Percentiles rank a stretch among this genome's conserved stretches.
Evolutionary conservation across 30 jellyfish, hydroid and myxozoan genomes (phyloP).

Genomic region (Aurelia sp.): DNA sequence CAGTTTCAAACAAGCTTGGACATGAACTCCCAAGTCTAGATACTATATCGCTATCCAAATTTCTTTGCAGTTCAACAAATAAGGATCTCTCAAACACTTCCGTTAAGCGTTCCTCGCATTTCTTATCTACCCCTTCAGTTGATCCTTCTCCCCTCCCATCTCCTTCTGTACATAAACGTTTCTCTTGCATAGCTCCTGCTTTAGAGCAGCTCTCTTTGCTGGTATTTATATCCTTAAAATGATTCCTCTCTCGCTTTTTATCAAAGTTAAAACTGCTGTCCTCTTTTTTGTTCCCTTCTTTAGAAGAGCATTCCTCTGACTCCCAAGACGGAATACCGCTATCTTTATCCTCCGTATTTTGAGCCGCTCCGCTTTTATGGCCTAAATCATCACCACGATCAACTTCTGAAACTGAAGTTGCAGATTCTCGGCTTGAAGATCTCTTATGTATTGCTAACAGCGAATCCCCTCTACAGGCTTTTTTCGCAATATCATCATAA

Average conservation of each 20-base stretch:
- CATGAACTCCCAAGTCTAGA: not conserved
- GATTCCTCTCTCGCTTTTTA: too few species aligned
- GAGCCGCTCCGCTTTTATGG: not conserved
- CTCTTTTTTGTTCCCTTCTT: constrained; percentile 19
- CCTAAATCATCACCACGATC: not conserved
- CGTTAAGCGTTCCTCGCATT: too few species aligned
- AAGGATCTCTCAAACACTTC: not conserved
- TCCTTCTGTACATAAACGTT: too few species aligned
- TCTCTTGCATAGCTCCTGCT: too few species aligned
- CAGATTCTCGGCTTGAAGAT: not conserved
- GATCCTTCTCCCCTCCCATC: too few species aligned
- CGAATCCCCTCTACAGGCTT: not conserved
- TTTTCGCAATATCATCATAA: not conserved
- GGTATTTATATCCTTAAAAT: too few species aligned
- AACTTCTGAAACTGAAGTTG: not conserved
- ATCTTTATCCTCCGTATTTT: constrained; percentile 47
- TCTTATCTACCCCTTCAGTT: too few species aligned
- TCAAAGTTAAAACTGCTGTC: not conserved
- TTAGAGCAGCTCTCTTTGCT: too few species aligned
- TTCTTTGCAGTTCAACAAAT: not conserved
- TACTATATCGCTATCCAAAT: not conserved
- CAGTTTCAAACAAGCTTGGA: constrained; percentile 3
- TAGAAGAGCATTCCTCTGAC: constrained; percentile 48
- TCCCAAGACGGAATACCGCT: constrained; percentile 71
- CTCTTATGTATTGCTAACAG: not conserved